Base-by-base conservation (phyloP, 2,888 invertebrate species). In the Protula sp. region DNA sequence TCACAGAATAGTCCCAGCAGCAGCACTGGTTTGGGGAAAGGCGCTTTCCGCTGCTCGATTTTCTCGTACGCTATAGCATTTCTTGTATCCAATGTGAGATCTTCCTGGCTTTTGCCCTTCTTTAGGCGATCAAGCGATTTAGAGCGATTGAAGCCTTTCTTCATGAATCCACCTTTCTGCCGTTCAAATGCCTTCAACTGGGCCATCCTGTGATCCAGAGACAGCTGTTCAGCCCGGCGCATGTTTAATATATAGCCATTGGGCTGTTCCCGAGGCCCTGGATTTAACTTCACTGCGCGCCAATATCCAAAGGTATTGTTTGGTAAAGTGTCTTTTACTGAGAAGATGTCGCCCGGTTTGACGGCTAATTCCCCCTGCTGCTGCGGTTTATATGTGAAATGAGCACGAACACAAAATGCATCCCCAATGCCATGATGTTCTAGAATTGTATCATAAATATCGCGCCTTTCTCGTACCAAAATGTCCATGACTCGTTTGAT, bases 1-100 rank as follows among this genome's bases (percentile, higher is more conserved):
- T 68, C 69, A 57, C 64, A 65, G 61, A 69, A 69, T 2, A 67
- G 57, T 30, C 69, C 69, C 3, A 69, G 60, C 9, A 69, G 47
- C 2, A 69, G 55, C 3, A 69, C 61, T 9, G 69, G 69, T 30
- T 66, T 30, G 27, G 54, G 55, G 27, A 58, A 56, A 2, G 55
- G 55, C 19, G 62, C 47, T 3, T 61, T 31, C 30, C 50, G 30
- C 45, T 65, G 64, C 27, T 52, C 55, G 9, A 69, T 67, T 31
- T 59, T 57, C 47, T 69, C 68, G 31, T 68, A 69, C 3, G 67
- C 58, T 9, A 56, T 52, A 3, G 63, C 29, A 30, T 54, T 47
- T 5, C 30, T 54, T 5, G 54, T 26, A 30, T 57, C 54, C 1
- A 55, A 30, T 5, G 47, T 55, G 14, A 48, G 54, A 3, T 58